A percentile compares a stretch with the other conserved stretches of the same genome.
Evolutionary conservation across 2,113 vertebrate species (phyloP).

Genomic region (Leucosticte australis): DNA sequence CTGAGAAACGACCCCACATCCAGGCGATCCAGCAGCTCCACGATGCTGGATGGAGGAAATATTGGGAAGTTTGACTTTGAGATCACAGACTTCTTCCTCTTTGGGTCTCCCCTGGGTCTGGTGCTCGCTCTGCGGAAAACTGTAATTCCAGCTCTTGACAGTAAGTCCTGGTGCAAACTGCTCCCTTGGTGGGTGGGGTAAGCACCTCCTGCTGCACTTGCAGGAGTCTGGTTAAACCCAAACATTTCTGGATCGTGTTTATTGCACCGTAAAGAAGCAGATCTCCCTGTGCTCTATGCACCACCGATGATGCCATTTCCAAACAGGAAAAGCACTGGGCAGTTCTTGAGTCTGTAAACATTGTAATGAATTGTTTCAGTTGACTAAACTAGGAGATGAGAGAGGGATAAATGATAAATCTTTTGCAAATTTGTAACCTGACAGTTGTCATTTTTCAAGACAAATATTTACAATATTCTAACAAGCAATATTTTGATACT

Average conservation of each 20-base stretch:
- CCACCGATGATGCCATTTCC: not conserved
- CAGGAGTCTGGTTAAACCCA: not conserved
- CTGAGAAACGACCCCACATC: slow-evolving; percentile 84
- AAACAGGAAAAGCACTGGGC: not conserved
- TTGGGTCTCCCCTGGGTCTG: slow-evolving; percentile 93
- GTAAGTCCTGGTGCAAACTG: slow-evolving; percentile 71
- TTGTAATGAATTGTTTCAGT: not conserved
- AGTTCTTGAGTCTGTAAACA: not conserved
- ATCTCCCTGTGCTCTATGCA: not conserved
- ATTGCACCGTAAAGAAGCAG: not conserved
- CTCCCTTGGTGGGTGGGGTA: not conserved
- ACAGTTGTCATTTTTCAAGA: not conserved
- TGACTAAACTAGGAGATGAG: not conserved
- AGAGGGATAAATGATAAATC: not conserved
- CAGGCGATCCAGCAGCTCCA: slow-evolving; percentile 89
- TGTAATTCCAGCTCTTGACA: slow-evolving; percentile 89
- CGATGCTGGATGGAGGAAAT: slow-evolving; percentile 83
- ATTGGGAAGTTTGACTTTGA: slow-evolving; percentile 94
- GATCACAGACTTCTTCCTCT: slow-evolving; percentile 94
- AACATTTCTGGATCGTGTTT: not conserved
- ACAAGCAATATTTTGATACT: not conserved
- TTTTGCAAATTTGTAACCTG: not conserved
- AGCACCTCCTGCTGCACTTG: not conserved
- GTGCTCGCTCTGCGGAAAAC: slow-evolving; percentile 95
- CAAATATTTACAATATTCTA: not conserved